phyloP scores from a whole-genome alignment of 2,113 vertebrate species.

The Catharus bicknelli region DNA sequence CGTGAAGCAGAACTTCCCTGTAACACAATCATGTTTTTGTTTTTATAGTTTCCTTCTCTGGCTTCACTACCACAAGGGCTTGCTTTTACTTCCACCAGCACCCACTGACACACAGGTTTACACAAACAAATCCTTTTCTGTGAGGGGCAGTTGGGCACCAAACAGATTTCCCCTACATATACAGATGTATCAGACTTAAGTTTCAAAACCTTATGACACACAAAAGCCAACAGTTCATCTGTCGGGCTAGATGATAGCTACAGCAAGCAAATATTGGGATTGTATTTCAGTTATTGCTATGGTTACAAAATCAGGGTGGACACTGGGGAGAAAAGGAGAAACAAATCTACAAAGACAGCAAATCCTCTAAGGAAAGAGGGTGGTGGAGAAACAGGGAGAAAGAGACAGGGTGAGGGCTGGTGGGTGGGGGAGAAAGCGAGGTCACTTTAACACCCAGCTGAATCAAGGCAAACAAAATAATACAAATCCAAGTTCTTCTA shows the following conservation, averaged over 20 bases:
- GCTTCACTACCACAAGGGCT: neutral
- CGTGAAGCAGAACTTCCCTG: conserved; percentile 43
- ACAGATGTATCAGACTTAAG: neutral
- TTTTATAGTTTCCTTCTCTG: conserved; percentile 27
- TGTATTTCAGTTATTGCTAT: conserved; percentile 71
- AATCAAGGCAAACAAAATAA: conserved; percentile 30
- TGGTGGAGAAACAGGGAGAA: neutral
- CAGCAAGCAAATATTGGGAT: conserved; percentile 57
- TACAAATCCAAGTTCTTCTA: conserved; percentile 4
- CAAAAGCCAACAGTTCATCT: conserved; percentile 50
- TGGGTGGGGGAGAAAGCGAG: conserved; percentile 18
- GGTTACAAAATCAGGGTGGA: conserved; percentile 75
- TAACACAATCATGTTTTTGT: neutral
- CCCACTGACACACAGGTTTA: conserved; percentile 5
- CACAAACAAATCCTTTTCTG: conserved; percentile 7
- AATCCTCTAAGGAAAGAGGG: conserved; percentile 50
- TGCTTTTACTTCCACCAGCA: conserved; percentile 12
- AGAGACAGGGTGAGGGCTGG: neutral
- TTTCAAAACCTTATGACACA: conserved; percentile 49
- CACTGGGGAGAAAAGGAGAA: conserved; percentile 48
- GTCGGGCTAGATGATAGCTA: conserved; percentile 49
- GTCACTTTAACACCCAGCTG: conserved; percentile 18
- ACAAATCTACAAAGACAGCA: conserved; percentile 48
- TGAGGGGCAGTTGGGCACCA: neutral
- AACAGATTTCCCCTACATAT: neutral